Conservation (phyloP, 2,113 vertebrate genomes). For the Corvus moneduloides region DNA sequence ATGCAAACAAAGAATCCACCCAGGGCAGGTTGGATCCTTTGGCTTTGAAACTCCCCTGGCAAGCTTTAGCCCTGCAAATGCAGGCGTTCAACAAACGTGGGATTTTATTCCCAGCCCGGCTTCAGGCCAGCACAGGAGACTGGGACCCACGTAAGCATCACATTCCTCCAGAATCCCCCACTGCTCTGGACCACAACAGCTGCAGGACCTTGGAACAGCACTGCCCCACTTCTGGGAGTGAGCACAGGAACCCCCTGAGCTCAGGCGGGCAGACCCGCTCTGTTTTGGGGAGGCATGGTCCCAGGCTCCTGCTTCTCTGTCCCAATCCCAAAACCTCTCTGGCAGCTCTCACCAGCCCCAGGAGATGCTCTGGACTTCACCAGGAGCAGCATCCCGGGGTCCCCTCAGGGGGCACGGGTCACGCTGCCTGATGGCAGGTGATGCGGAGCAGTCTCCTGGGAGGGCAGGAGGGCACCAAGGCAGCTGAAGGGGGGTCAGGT, state of each 20-base stretch:
- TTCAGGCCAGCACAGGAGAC: neutral
- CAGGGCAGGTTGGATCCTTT: neutral
- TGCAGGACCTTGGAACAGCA: neutral
- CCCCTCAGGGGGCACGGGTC: neutral
- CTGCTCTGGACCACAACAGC: neutral
- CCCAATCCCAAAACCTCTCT: neutral
- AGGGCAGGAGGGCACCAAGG: neutral
- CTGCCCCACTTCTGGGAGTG: neutral
- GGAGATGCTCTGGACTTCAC: neutral
- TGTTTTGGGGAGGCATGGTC: neutral
- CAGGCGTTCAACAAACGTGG: neutral
- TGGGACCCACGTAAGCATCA: fast-evolving
- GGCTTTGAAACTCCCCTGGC: neutral
- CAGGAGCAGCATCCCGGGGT: neutral
- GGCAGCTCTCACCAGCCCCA: neutral
- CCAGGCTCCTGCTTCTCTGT: neutral
- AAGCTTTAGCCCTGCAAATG: neutral
- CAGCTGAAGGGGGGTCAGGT: neutral
- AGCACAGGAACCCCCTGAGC: neutral
- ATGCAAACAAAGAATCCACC: neutral
- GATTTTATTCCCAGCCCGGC: neutral
- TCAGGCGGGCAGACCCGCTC: neutral
- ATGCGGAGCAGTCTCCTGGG: neutral
- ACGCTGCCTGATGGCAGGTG: fast-evolving
- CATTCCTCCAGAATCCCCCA: neutral